These are phyloP conservation scores for Pelmatolapia mariae DNA, from an alignment of 2,113 vertebrate genomes.

Conservation along the genomic window DNA sequence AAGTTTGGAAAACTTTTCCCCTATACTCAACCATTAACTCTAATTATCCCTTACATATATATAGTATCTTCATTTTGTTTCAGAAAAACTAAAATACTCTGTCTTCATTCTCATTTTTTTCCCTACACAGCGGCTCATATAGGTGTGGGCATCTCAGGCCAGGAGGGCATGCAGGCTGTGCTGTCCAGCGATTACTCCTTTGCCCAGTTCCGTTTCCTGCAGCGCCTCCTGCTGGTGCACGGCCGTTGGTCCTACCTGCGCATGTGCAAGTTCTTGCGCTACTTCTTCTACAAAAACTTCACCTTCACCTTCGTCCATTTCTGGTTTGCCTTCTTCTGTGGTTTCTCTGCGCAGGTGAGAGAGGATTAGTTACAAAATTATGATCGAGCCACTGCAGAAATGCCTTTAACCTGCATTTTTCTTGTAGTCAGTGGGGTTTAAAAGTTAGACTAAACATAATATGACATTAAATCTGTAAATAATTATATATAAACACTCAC, in stretches of 20 bases:
- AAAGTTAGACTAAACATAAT: not conserved
- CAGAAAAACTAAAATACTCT: not conserved
- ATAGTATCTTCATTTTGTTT: not conserved
- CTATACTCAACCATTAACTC: not conserved
- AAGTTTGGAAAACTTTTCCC: not conserved
- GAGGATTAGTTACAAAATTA: not conserved
- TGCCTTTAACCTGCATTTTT: not conserved
- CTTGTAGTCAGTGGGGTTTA: not conserved
- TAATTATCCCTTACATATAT: too few relatives aligned
- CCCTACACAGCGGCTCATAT: slow-evolving; percentile 85
- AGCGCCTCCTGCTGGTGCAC: slow-evolving; percentile 92
- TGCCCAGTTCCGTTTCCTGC: slow-evolving; percentile 90
- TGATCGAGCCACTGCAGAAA: too few relatives aligned
- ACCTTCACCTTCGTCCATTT: slow-evolving; percentile 95
- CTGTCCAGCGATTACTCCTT: slow-evolving; percentile 92
- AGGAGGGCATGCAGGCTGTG: slow-evolving; percentile 94
- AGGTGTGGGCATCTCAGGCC: slow-evolving; percentile 90
- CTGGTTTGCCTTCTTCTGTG: slow-evolving; percentile 96
- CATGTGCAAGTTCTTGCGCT: slow-evolving; percentile 97
- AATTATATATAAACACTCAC: not conserved
- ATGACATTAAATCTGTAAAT: not conserved
- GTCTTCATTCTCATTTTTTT: fast-evolving
- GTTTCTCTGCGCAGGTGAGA: slow-evolving; percentile 95
- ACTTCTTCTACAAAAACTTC: slow-evolving; percentile 99
- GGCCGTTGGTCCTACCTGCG: slow-evolving; percentile 96